Percentiles rank a stretch among this genome's conserved stretches.
phyloP scores from a whole-genome alignment of 2,113 vertebrate genomes.

The Genyomyrus donnyi region DNA sequence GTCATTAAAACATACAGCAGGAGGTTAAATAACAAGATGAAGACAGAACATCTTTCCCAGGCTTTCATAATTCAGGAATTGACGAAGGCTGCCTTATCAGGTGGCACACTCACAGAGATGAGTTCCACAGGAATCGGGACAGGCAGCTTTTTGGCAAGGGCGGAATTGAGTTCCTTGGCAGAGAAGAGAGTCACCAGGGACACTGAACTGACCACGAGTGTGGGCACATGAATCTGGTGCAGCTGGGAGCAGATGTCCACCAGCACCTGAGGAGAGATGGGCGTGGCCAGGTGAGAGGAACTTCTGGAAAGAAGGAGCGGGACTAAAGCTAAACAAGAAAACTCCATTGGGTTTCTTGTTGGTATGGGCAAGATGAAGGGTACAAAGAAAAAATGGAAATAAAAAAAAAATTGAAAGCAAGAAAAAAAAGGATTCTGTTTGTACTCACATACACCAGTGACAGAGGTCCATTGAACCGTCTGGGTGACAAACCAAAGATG shows the following conservation, averaged over 20 bases:
- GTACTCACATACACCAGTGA: constrained; percentile 63
- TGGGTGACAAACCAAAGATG: constrained; percentile 54
- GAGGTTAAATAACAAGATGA: not conserved
- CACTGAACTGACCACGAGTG: constrained; percentile 68
- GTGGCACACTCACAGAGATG: constrained; percentile 60
- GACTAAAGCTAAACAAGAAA: not conserved
- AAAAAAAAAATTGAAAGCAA: not conserved
- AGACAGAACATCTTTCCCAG: not conserved
- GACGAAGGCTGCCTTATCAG: not conserved
- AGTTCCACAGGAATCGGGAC: constrained; percentile 86
- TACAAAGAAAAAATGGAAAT: not conserved
- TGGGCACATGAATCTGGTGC: constrained; percentile 59
- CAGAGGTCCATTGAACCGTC: constrained; percentile 50
- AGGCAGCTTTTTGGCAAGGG: constrained; percentile 59
- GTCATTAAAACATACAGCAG: not conserved
- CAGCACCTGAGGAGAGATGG: constrained; percentile 54
- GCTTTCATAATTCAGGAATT: not conserved
- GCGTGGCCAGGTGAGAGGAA: not conserved
- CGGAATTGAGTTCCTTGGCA: constrained; percentile 74
- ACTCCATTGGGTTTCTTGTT: not conserved
- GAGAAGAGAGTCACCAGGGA: constrained; percentile 64
- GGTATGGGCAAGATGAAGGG: not conserved
- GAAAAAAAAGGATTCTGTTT: not conserved
- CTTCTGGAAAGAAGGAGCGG: not conserved
- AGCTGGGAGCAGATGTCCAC: constrained; percentile 68